Evolutionary conservation across 2,888 invertebrate species (phyloP).

Genomic region (Trypoxylon attenuatum): DNA sequence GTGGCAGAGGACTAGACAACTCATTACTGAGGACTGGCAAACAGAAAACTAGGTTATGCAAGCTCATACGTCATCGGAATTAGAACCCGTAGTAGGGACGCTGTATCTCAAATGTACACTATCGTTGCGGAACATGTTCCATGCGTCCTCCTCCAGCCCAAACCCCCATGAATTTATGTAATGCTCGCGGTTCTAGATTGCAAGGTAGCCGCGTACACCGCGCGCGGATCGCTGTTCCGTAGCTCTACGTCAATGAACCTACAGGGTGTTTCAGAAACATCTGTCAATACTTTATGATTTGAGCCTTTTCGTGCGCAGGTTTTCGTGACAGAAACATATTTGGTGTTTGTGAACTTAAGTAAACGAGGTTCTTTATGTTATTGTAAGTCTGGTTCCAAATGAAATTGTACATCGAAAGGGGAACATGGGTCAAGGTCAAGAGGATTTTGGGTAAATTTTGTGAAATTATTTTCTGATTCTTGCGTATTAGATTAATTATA

Average conservation of each 20-base stretch:
- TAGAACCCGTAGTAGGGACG: slow-evolving; percentile 67
- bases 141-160: slow-evolving; percentile 4
- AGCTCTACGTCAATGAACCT: no score
- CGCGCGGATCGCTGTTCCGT: slow-evolving; percentile 59
- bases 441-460: no score
- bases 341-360: no score
- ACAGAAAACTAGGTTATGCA: slow-evolving; percentile 67
- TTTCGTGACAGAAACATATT: slow-evolving; percentile 4
- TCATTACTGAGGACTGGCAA: slow-evolving; percentile 62
- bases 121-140: slow-evolving; percentile 61
- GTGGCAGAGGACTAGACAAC: slow-evolving; percentile 62
- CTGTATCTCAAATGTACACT: slow-evolving; percentile 70
- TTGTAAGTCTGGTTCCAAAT: no score
- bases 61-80: slow-evolving; percentile 72
- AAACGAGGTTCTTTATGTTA: no score
- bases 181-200: slow-evolving; percentile 67
- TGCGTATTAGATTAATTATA: no score
- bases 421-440: no score
- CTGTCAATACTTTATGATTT: no score
- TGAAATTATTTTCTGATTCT: no score
- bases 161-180: slow-evolving; percentile 66
- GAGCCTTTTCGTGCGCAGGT: slow-evolving; percentile 18
- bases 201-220: slow-evolving; percentile 63
- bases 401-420: no score
- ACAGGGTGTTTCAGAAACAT: no score